Base-by-base conservation (phyloP, 2,113 vertebrate species). In the Ceratotherium simum region DNA sequence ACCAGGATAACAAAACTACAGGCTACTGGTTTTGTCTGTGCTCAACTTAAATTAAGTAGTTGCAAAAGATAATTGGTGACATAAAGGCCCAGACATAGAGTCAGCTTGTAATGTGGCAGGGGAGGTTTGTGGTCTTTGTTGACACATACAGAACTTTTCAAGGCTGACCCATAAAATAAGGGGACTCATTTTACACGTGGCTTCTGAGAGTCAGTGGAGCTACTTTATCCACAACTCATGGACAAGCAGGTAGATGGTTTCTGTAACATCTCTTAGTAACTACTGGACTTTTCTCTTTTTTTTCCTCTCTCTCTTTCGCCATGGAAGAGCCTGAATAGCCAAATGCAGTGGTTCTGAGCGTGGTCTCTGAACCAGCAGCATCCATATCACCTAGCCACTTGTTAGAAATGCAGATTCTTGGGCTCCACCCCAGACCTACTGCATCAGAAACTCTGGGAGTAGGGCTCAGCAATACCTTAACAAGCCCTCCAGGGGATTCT, bases 21-120 rank as follows among this genome's bases (percentile, higher is more conserved):
- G 42, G 81, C 54, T 87, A 73, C 80, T 5, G 39, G 80, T 78
- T 95, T 96, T 92, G 92, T 70, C 92, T 87, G 12, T 58, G 94
- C 25, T 90, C 67, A 46, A 72, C 56, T 90, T 69, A 81, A 91
- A 91, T 87, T 83, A 92, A 92, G 69, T 82, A 62, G 73, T 73
- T 96, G 84, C 92, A 72, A 73, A 76, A 95, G 76, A 46, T 97
- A 97, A 96, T 73, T 96, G 80, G 80, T 88, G 95, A 87, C 90
- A 92, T 58, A 78, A 67, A 96, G 36, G 80, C 80, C n/a, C 82
- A 80, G 95, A 69, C 0, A 0, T 8, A n/a, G 9, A 42, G 60
- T 93, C 90, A 48, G 70, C 54, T 72, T 60, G n/a, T 39, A 56
- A 86, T 14, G 27, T 8, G 82, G 67, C 42, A 36, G 33, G 76